Evolutionary conservation across 2,797 vertebrate genomes (phyloP), one percentile per base, ranked within the genome.

Genomic region (Ptychobarbus kaznakovi): DNA sequence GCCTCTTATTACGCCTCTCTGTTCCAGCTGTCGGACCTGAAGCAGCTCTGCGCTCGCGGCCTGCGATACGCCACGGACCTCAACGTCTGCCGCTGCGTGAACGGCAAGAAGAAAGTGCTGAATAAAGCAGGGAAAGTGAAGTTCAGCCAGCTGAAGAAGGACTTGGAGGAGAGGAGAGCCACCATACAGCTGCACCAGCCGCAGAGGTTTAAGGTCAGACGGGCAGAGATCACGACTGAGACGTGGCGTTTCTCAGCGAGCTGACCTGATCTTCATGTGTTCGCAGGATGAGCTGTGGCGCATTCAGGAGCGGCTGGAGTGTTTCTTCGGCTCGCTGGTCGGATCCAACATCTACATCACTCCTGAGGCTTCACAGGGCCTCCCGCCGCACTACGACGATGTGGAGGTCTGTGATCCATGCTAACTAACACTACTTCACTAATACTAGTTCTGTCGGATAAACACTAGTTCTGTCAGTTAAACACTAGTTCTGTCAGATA

Each of bases 181-280:
- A 98, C 97, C 1, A 93, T 98, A 89, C 97, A 99, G 90, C 96
- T 98, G 89, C 97, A 98, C 91, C 97, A 98, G 86, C 97, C 97
- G 0, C 97, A 98, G 93, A 95, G 97, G 90, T 99, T 97, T 93
- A 96, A 98, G 96, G 97, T 98, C 89, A 93, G 91, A 53, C 15
- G 13, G 13, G 79, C n/a, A 66, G n/a, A 70, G 65, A 20, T 25
- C 8, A 40, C 51, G 16, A 28, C 18, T n/a, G 38, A 18, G 22
- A 38, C 3, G 11, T 11, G 2, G 40, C 1, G 22, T 25, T n/a
- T 25, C 12, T 25, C 11, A n/a, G 56, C 2, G 44, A 9, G 20
- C 6, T 12, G 9, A 4, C 35, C 25, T 81, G 0, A 18, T 69
- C 82, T 80, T 12, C 81, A 22, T 86, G 18, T 80, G 46, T 84